These are phyloP conservation scores for Unio pictorum DNA, from an alignment of 2,888 invertebrate genomes.

Conservation along the genomic window DNA sequence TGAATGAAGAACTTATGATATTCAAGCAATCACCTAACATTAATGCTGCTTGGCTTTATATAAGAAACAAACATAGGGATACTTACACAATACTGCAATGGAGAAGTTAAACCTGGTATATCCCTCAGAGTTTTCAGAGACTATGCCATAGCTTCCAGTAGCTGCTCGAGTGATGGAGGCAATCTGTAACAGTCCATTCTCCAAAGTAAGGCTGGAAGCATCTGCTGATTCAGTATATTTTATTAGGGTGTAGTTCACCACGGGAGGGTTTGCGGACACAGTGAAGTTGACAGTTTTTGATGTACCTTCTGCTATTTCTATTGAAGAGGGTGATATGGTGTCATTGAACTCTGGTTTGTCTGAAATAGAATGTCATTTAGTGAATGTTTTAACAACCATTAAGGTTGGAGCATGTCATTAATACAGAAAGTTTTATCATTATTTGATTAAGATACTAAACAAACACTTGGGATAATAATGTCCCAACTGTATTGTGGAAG, in stretches of 20 bases:
- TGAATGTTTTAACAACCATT: constrained; percentile 3
- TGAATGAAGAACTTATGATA: too few species aligned
- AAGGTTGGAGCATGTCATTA: neutral
- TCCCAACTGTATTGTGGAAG: neutral
- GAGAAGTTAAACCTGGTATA: constrained; percentile 83
- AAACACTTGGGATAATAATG: neutral
- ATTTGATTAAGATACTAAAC: neutral
- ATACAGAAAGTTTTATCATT: neutral
- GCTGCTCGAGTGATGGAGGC: constrained; percentile 85
- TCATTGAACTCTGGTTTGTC: constrained; percentile 72
- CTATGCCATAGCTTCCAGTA: constrained; percentile 88
- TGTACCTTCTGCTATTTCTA: constrained; percentile 80
- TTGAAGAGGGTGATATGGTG: constrained; percentile 48
- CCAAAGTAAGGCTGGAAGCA: constrained; percentile 70
- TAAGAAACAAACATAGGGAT: neutral
- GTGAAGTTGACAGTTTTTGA: constrained; percentile 83
- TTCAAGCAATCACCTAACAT: neutral
- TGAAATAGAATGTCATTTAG: constrained; percentile 41
- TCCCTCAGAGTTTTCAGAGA: constrained; percentile 91
- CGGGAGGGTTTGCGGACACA: constrained; percentile 88
- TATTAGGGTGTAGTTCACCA: constrained; percentile 89
- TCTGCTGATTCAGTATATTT: constrained; percentile 66
- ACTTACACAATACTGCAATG: constrained; percentile 83
- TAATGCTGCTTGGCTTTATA: neutral
- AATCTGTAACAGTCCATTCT: constrained; percentile 86